Percentiles rank a stretch among this genome's conserved stretches.
Evolutionary conservation across 2,888 invertebrate species (phyloP).

Genomic region (Chamaedrilus cognettii): DNA sequence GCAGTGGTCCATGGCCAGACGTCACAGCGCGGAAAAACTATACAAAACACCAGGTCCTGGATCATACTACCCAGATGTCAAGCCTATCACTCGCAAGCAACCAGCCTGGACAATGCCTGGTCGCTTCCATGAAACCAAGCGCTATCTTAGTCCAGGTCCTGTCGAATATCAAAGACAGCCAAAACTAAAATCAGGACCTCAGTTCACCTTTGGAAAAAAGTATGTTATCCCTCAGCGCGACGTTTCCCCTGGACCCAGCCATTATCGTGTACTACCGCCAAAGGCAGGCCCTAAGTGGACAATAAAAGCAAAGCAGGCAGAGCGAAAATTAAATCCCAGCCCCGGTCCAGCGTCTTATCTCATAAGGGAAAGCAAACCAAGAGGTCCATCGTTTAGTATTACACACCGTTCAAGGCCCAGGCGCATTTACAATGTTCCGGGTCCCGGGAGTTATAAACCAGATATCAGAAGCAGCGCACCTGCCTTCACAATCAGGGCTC

Average conservation of each 20-base stretch:
- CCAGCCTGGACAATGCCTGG: constrained; percentile 9
- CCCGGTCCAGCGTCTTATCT: too few species aligned
- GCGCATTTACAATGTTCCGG: background rate
- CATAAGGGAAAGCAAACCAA: too few species aligned
- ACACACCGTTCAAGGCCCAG: background rate
- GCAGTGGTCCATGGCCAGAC: background rate
- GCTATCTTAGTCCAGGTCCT: constrained; percentile 11
- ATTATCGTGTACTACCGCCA: too few species aligned
- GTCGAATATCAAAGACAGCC: background rate
- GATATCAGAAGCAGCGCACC: background rate
- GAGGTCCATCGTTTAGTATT: background rate
- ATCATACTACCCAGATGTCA: background rate
- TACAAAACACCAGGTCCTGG: background rate
- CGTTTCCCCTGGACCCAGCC: background rate
- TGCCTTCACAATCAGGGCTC: background rate
- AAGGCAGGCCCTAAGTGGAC: too few species aligned
- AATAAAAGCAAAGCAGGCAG: too few species aligned
- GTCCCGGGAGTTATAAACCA: background rate
- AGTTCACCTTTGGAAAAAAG: too few species aligned
- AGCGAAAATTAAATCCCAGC: too few species aligned
- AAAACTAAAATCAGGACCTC: too few species aligned
- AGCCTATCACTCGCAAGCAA: background rate
- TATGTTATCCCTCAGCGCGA: too few species aligned
- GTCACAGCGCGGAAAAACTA: background rate
- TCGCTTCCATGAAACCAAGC: background rate